phyloP scores from a whole-genome alignment of 2,888 invertebrate species.

The Stratiomys singularior region DNA sequence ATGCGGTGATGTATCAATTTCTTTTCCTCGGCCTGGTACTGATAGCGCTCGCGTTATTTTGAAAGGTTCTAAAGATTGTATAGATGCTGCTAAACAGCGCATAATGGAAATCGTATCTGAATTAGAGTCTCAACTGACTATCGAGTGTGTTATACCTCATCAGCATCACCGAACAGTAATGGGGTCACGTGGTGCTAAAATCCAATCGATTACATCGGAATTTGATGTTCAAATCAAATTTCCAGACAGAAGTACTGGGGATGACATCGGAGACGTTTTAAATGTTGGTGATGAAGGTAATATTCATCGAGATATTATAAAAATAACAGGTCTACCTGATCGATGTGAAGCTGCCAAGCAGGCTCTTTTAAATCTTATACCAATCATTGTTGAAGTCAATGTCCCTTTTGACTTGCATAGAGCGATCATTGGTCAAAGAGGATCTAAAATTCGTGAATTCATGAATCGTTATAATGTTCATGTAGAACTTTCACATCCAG shows the following conservation, averaged over 20 bases:
- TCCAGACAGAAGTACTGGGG: conserved; percentile 77
- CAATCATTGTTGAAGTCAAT: conserved; percentile 81
- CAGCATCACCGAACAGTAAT: conserved; percentile 94
- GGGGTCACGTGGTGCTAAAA: conserved; percentile 90
- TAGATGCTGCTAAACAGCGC: conserved; percentile 89
- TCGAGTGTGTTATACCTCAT: conserved; percentile 87
- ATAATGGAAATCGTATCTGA: conserved; percentile 92
- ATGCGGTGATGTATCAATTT: conserved; percentile 94
- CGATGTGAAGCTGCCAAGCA: conserved; percentile 91
- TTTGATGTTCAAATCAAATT: conserved; percentile 96
- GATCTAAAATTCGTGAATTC: conserved; percentile 84
- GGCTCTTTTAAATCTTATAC: conserved; percentile 86
- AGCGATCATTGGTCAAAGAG: conserved; percentile 92
- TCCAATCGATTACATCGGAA: conserved; percentile 85
- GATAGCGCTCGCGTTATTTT: conserved; percentile 80
- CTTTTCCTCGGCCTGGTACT: conserved; percentile 89
- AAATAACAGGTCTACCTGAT: conserved; percentile 88
- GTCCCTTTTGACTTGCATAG: conserved; percentile 95
- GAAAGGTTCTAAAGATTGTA: conserved; percentile 91
- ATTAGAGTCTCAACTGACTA: conserved; percentile 80
- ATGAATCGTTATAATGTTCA: conserved; percentile 94
- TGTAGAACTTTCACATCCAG: conserved; percentile 86
- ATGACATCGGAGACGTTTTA: conserved; percentile 55
- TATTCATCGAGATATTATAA: conserved; percentile 81
- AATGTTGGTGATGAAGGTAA: conserved; percentile 67